Evolutionary conservation across 2,888 invertebrate genomes (phyloP).

Genomic region (Synergus laeviventris): DNA sequence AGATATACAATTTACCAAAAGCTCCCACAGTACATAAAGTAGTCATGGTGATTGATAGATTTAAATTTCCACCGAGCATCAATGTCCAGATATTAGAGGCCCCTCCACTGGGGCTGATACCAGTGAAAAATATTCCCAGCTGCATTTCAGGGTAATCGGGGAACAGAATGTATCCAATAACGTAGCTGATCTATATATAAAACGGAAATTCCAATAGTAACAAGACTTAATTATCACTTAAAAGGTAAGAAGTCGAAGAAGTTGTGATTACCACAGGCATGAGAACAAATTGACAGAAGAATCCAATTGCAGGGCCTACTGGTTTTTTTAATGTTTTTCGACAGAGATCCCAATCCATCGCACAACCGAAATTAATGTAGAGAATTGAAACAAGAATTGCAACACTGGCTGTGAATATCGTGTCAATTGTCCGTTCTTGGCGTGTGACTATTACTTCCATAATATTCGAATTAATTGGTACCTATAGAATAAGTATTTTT

Average conservation of each 20-base stretch:
- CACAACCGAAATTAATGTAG: slow-evolving; percentile 94
- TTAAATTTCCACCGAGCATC: slow-evolving; percentile 93
- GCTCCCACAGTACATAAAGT: slow-evolving; percentile 91
- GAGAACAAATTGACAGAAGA: slow-evolving; percentile 86
- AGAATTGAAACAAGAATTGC: slow-evolving; percentile 86
- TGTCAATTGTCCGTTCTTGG: slow-evolving; percentile 82
- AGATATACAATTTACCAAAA: slow-evolving; percentile 80
- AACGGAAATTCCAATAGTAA: slow-evolving; percentile 39
- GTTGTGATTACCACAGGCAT: slow-evolving; percentile 88
- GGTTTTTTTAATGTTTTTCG: slow-evolving; percentile 83
- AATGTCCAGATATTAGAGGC: slow-evolving; percentile 98
- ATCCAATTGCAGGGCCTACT: slow-evolving; percentile 87
- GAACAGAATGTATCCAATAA: slow-evolving; percentile 84
- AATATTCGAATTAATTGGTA: slow-evolving; percentile 51
- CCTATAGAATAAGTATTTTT: slow-evolving; percentile 57
- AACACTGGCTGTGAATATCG: slow-evolving; percentile 85
- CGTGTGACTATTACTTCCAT: slow-evolving; percentile 80
- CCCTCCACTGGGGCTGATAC: slow-evolving; percentile 94
- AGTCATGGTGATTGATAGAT: slow-evolving; percentile 97
- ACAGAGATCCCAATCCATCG: slow-evolving; percentile 86
- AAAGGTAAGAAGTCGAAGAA: slow-evolving; percentile 24
- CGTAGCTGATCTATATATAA: slow-evolving; percentile 82
- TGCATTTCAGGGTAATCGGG: slow-evolving; percentile 84
- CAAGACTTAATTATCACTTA: slow-evolving; percentile 32
- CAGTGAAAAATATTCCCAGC: slow-evolving; percentile 92